Percentiles rank a stretch among this genome's conserved stretches.
Evolutionary conservation across 2,113 vertebrate species (phyloP).

Genomic region (Erythrolamprus reginae): DNA sequence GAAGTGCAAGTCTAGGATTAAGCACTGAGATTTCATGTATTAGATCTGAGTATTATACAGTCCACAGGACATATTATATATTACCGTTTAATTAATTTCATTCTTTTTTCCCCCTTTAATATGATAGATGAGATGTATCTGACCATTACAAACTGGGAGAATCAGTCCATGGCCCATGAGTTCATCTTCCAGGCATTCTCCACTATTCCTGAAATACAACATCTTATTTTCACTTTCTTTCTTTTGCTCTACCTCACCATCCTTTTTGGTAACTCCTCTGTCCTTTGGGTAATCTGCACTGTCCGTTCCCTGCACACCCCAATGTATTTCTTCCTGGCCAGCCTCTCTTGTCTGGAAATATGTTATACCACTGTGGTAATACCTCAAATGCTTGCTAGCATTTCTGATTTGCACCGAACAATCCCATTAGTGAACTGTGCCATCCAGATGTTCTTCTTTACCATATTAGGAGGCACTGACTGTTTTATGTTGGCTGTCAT

Average conservation of each 20-base stretch:
- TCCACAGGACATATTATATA: not conserved
- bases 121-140: not conserved
- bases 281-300: slow-evolving; percentile 17
- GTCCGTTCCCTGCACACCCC: slow-evolving; percentile 18
- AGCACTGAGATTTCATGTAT: not conserved
- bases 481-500: slow-evolving; percentile 46
- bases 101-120: too few relatives aligned
- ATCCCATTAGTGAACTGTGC: slow-evolving; percentile 28
- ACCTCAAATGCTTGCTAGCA: slow-evolving; percentile 43
- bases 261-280: slow-evolving; percentile 14
- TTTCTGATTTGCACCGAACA: slow-evolving; percentile 14
- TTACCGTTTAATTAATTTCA: not conserved
- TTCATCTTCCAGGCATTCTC: slow-evolving; percentile 38
- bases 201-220: not conserved
- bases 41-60: not conserved
- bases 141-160: not conserved
- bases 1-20: not conserved
- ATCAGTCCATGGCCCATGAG: slow-evolving; percentile 17
- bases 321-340: not conserved
- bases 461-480: slow-evolving; percentile 27
- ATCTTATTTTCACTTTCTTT: slow-evolving; percentile 34
- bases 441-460: slow-evolving; percentile 49
- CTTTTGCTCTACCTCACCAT: slow-evolving; percentile 37
- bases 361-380: slow-evolving; percentile 27
- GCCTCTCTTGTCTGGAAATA: slow-evolving; percentile 33